These are phyloP conservation scores for Hydrochoerus hydrochaeris DNA, from an alignment of 2,113 vertebrate genomes.

Conservation along the genomic window DNA sequence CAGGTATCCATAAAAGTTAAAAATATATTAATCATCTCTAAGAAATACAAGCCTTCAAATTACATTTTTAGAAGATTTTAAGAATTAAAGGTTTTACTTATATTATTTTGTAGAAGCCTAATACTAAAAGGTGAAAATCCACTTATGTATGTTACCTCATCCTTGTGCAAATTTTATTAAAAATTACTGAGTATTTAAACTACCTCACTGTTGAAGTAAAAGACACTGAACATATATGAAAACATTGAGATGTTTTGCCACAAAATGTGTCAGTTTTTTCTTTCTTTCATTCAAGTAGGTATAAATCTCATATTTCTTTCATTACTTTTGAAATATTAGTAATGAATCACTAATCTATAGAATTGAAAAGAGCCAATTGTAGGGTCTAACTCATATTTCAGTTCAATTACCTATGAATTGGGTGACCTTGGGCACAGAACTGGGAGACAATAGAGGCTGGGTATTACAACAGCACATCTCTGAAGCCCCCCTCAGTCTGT, in stretches of 20 bases:
- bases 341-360: neutral
- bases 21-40: neutral
- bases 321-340: neutral
- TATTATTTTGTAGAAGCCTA: neutral
- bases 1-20: neutral
- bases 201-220: neutral
- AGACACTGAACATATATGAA: neutral
- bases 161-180: neutral
- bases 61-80: neutral
- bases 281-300: neutral
- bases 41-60: neutral
- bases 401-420: neutral
- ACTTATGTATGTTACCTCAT: neutral
- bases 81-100: neutral
- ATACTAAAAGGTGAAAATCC: neutral
- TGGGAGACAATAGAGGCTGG: neutral
- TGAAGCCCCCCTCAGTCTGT: neutral
- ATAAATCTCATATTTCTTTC: neutral
- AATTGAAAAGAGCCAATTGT: neutral
- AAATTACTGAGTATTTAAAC: neutral
- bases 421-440: neutral
- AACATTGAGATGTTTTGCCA: neutral
- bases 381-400: neutral
- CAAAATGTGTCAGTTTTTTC: neutral
- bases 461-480: neutral